Percentiles rank a stretch among this genome's conserved stretches.
These are phyloP conservation scores for Spea bombifrons DNA, from an alignment of 2,113 vertebrate genomes.

Conservation along the genomic window DNA sequence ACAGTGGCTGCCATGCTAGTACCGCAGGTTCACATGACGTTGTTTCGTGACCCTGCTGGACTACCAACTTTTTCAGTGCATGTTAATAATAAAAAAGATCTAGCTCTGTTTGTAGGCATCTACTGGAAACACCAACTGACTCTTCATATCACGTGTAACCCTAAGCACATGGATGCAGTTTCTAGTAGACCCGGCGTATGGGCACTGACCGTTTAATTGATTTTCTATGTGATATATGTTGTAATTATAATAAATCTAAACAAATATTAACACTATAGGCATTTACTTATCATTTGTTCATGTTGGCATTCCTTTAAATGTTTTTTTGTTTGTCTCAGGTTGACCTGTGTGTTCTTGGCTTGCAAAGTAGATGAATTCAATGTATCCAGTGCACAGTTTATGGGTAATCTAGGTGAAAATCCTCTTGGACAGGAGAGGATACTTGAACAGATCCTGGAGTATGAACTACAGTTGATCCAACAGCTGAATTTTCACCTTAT, in stretches of 20 bases:
- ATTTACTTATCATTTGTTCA: neutral
- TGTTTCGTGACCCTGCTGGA: too few species aligned
- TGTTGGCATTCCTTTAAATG: neutral
- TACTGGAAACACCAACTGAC: too few species aligned
- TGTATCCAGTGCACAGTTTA: slow-evolving; percentile 90
- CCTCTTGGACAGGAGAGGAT: slow-evolving; percentile 78
- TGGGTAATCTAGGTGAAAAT: slow-evolving; percentile 88
- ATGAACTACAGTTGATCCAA: slow-evolving; percentile 90
- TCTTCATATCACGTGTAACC: too few species aligned
- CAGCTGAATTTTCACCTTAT: slow-evolving; percentile 96
- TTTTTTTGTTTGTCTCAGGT: slow-evolving; percentile 62
- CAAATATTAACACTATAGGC: neutral
- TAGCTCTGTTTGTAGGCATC: too few species aligned
- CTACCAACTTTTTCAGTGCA: too few species aligned
- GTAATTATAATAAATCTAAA: neutral
- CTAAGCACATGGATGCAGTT: too few species aligned
- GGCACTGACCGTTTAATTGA: too few species aligned
- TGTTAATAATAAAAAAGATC: too few species aligned
- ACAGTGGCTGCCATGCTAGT: too few species aligned
- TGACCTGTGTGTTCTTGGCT: slow-evolving; percentile 86
- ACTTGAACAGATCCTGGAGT: slow-evolving; percentile 91
- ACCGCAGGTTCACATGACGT: too few species aligned
- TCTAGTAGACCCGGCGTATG: too few species aligned
- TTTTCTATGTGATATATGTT: too few species aligned
- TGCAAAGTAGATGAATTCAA: slow-evolving; percentile 99